Base-by-base conservation (phyloP, 1,140 invertebrate species). In the Glomeris maerens region DNA sequence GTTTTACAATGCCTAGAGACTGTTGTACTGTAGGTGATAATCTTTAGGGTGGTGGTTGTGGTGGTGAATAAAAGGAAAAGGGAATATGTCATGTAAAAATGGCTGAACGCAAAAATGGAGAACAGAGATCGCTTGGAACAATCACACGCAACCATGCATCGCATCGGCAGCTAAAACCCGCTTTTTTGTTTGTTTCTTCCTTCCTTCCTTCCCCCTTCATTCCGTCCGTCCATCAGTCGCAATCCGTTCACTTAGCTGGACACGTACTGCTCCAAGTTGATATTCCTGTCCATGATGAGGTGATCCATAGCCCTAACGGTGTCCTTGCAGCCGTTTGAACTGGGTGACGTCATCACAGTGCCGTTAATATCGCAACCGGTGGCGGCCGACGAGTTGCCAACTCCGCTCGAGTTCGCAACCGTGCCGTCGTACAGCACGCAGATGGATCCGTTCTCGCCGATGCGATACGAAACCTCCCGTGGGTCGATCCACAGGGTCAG, bases 401-500 rank as follows among this genome's bases (percentile, higher is more conserved):
- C 17, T 7, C 36, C 21, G 36, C 17, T 38, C 3, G 10, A 17
- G 2, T 25, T 14, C n/a, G 22, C 22, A 25, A 20, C 2, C 13
- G 17, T 27, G 29, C 36, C 59, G 49, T 76, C 74, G 57, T 75
- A 78, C 0, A 79, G 59, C 2, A 78, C 72, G 49, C 78, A 78
- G 47, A 80, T 79, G 52, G 77, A 79, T n/a, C 79, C 79, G 55
- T 80, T 78, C 60, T 81, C 78, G 7, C 78, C 78, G 57, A 81
- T 78, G 36, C 78, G 63, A 59, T 79, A 81, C 0, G 74, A 76
- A 2, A 81, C 78, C 54, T 80, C 77, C 40, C 65, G 60, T 2
- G 78, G 78, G 59, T 81, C 78, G 52, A 81, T 75, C 78, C 78
- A 81, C 69, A 81, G 73, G 2, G 78, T 80, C 0, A 80, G 66